Conservation (phyloP, 1,140 invertebrate genomes). For the Drosophila jambulina region DNA sequence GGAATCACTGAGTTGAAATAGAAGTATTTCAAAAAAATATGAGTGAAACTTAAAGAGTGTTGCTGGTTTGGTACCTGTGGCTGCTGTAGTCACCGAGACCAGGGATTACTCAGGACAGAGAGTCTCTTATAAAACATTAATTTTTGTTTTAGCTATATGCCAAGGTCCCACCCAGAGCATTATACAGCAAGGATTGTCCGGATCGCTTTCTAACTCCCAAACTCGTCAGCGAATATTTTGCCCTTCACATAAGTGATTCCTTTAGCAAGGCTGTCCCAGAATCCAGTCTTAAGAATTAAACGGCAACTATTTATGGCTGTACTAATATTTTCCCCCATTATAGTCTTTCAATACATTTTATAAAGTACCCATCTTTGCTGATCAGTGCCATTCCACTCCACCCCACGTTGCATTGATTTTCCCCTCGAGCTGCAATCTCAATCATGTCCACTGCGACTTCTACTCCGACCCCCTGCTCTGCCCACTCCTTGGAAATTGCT, state of each 20-base stretch:
- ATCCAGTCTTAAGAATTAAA: too few relatives aligned
- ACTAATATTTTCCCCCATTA: too few relatives aligned
- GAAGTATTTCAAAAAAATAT: neutral
- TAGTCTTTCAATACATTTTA: too few relatives aligned
- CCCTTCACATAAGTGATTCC: too few relatives aligned
- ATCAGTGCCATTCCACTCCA: neutral
- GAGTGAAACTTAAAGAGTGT: neutral
- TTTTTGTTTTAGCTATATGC: too few relatives aligned
- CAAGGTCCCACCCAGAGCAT: too few relatives aligned
- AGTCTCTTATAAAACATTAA: neutral
- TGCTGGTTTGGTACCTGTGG: neutral
- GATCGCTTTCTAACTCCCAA: neutral
- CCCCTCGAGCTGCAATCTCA: neutral
- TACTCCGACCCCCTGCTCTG: neutral
- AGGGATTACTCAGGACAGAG: neutral
- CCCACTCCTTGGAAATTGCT: neutral
- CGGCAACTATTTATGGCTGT: too few relatives aligned
- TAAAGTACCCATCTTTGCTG: neutral
- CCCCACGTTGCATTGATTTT: neutral
- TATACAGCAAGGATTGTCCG: too few relatives aligned
- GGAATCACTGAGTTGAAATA: neutral
- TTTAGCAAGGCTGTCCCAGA: too few relatives aligned
- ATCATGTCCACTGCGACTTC: conserved; percentile 62
- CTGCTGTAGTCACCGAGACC: neutral
- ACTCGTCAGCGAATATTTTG: neutral